Evolutionary conservation across 1,140 invertebrate genomes (phyloP), one percentile per base, ranked within the genome.

Genomic region (Drosophila baimaii): DNA sequence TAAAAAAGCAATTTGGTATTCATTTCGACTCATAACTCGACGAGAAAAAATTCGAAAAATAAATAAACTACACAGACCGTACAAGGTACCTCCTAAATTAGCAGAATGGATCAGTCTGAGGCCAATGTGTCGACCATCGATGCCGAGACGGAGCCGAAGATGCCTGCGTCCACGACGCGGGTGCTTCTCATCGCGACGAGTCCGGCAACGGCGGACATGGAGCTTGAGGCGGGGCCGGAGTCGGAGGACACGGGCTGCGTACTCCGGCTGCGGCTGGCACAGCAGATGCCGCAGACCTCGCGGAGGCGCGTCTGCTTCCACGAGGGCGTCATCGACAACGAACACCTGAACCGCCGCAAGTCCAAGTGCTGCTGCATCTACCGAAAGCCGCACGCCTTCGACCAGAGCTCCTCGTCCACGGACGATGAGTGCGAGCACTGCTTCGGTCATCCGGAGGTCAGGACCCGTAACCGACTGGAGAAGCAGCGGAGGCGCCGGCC

Each of bases 331-430:
- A 95, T 98, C 21, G 97, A 98, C 90, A 98, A 98, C 93, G 97
- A 98, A 93, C 92, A 97, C 90, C 94, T 98, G 95, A 96, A 97
- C 85, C 97, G 96, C 91, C 98, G 97, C 92, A 98, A 98, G 92
- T 98, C 97, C 55, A 98, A 98, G 94, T 98, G 97, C 93, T 98
- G 97, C 91, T 98, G 97, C 92, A 96, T 97, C 89, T 98, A 96
- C 91, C 95, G 95, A 79, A 98, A 97, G 92, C 96, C 95, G 35
- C 94, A 93, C 78, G 93, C 93, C 52, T 97, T 97, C 92, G 96
- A 94, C 52, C 96, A 97, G 91, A 97, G 96, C 55, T 97, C 96
- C 74, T 96, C 95, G 0, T 95, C 95, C 27, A 94, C 95, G 47
- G 95, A 94, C 61, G 96, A 95, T 21, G 96, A 98, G 90, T 97